phyloP scores from a whole-genome alignment of 1,140 invertebrate genomes.

The Pinna nobilis region DNA sequence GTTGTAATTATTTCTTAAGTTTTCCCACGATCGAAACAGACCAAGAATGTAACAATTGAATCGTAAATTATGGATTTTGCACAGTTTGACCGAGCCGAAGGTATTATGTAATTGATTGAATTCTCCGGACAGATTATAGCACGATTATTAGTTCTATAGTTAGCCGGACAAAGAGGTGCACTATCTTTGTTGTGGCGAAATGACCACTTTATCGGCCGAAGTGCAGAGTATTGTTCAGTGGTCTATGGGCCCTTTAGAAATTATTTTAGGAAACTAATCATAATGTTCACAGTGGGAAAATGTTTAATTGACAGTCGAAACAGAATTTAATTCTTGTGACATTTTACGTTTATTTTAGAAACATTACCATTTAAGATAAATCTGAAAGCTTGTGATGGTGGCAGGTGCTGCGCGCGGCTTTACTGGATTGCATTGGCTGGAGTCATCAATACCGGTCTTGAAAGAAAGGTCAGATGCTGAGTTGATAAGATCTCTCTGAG shows the following conservation, averaged over 20 bases:
- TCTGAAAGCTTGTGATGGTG: no score
- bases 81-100: conserved; percentile 10
- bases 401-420: neutral
- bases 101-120: conserved; percentile 24
- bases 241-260: conserved; percentile 11
- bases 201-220: no score
- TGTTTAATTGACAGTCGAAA: conserved; percentile 8
- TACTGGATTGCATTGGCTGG: neutral
- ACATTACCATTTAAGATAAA: neutral
- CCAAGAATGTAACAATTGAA: conserved; percentile 16
- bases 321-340: neutral
- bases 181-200: conserved; percentile 8
- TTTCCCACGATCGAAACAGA: conserved; percentile 13
- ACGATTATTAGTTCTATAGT: conserved; percentile 1
- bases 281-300: conserved; percentile 12
- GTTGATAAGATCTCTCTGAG: conserved; percentile 6
- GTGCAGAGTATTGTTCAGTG: conserved; percentile 14
- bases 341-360: neutral
- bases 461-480: neutral
- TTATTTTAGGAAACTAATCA: conserved; percentile 19
- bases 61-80: conserved; percentile 25
- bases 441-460: neutral
- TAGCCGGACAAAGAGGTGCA: conserved; percentile 5
- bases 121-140: conserved; percentile 22
- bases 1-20: conserved; percentile 10